phyloP scores from a whole-genome alignment of 2,888 invertebrate species.

The Drosophila mayaguana region DNA sequence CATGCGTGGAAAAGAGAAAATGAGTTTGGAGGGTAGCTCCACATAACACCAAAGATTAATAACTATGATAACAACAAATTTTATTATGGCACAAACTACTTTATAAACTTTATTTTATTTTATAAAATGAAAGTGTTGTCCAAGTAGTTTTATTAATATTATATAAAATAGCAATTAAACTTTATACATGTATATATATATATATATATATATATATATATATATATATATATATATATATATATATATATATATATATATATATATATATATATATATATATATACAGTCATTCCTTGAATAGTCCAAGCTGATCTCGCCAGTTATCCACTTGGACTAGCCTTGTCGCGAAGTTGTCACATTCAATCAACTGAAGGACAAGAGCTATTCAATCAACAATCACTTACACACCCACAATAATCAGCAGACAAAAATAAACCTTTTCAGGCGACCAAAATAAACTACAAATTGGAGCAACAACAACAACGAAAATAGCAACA shows the following conservation, averaged over 20 bases:
- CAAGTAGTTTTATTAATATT: no score
- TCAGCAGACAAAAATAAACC: constrained; percentile 13
- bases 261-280: no score
- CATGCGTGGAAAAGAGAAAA: not conserved
- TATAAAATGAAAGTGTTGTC: not conserved
- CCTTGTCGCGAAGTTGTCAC: constrained; percentile 39
- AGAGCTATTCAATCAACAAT: constrained; percentile 41
- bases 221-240: no score
- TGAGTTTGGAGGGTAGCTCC: constrained; percentile 21
- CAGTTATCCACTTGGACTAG: constrained; percentile 19
- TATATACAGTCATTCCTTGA: not conserved
- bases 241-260: no score
- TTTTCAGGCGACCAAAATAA: constrained; percentile 24
- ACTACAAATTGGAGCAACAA: constrained; percentile 28
- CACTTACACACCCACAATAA: constrained; percentile 23
- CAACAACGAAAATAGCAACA: constrained; percentile 10
- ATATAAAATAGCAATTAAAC: no score
- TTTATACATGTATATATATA: no score
- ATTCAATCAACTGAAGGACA: constrained; percentile 53
- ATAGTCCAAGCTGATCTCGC: constrained; percentile 1
- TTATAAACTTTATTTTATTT: not conserved
- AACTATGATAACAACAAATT: not conserved
- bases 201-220: no score
- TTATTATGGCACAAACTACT: not conserved
- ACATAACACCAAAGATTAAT: not conserved